Evolutionary conservation across 37 sponge, comb jelly and placozoan species (phyloP), one percentile per base, ranked within the genome.

Genomic region (Geodia barretti): DNA sequence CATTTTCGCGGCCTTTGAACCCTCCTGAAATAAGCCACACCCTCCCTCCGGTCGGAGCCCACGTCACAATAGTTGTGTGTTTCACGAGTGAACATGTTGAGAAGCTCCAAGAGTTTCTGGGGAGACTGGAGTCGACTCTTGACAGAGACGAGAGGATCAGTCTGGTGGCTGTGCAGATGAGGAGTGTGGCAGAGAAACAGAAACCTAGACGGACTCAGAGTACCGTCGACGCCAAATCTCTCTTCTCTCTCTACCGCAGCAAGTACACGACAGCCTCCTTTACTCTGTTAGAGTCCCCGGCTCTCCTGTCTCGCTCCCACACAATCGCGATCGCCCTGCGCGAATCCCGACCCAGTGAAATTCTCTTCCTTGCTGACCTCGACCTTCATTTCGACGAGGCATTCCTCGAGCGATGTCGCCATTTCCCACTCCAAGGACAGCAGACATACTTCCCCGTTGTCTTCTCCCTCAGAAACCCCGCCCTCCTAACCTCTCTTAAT

Each of bases 371-470:
- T 0, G 76, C 84, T 25, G 84, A 83, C 35, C 25, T 83, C 11
- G 67, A 75, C 30, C 29, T 83, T 0, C 34, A 75, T 28, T 83
- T 83, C 47, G 58, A 75, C 47, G 68, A 36, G 4, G 68, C 25
- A 19, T 83, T 83, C 37, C 34, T 83, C 0, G 60, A 83, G 32
- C 68, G 76, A 24, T 83, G 84, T 41, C 84, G 84, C 20, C 75
- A 32, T 60, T 21, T 68, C 40, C 76, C 75, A 38, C 26, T 75
- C 28, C 76, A 75, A 36, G 76, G 84, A 19, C 84, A 83, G 37
- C 84, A 83, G 39, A 76, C 66, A 39, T 83, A 83, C 60, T 83
- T 74, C 29, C 84, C 84, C 26, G 67, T 83, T 26, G 30, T 66
- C 14, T 83, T 83, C 60, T 21, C 76, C 20, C 17, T 39, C 23